Evolutionary conservation across 1,140 invertebrate species (phyloP), one percentile per base, ranked within the genome.

Genomic region (Bombus affinis): DNA sequence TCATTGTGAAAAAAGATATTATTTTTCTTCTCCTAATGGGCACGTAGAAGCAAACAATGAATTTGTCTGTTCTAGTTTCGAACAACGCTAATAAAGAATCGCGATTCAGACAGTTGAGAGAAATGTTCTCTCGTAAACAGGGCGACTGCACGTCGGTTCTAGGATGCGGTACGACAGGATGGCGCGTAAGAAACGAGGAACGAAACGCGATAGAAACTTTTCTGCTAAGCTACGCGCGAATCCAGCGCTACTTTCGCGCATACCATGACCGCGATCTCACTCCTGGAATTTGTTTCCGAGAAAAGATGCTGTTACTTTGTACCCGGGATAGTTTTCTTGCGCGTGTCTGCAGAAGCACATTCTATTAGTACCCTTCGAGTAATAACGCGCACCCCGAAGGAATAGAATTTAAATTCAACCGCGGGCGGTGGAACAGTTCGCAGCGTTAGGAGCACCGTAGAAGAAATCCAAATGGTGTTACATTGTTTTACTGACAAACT

Each of bases 221-320:
- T 71, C 83, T 71, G 83, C 68, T 72, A 62, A 80, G 75, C 37
- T 80, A 72, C 83, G 76, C 76, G 83, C 76, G 76, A 85, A 72
- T 80, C 53, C 68, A 18, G 13, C 65, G 65, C 35, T 62, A 47
- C n/a, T 72, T 79, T 79, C 53, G 39, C 77, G 83, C 66, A 80
- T 70, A 72, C 76, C 68, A 3, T 66, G 66, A 44, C 47, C 47
- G 3, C 76, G 66, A 44, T 62, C 47, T 47, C 44, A 12, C 83
- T 44, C 28, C n/a, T 53, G 66, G 53, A 80, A 85, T 85, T 85
- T 80, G 53, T 85, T 85, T 53, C 77, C 74, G 4, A 39, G 35
- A 78, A 78, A 77, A 70, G 74, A 78, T 32, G 62, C 74, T 74
- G 65, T 83, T 78, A 78, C 44, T 83, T 83, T 83, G 72, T 66